Percentiles rank a stretch among this genome's conserved stretches.
phyloP scores from a whole-genome alignment of 2,888 invertebrate genomes.

The Eristalis arbustorum region DNA sequence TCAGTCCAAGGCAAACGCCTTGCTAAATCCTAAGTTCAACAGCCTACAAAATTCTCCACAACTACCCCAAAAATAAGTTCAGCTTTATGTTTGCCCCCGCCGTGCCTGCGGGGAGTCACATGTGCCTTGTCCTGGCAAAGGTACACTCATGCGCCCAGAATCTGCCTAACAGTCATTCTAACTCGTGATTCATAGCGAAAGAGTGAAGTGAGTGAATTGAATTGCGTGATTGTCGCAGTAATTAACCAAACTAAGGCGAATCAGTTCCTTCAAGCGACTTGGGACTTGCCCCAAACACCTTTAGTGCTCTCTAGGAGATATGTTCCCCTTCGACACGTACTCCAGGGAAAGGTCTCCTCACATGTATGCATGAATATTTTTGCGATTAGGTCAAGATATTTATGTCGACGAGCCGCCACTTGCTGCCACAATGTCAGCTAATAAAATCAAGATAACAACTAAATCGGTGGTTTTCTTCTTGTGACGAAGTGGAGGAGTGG shows the following conservation, averaged over 20 bases:
- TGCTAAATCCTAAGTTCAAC: constrained; percentile 14
- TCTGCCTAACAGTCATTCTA: constrained; percentile 39
- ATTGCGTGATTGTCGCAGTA: constrained; percentile 63
- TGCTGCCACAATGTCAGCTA: constrained; percentile 36
- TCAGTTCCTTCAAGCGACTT: background rate
- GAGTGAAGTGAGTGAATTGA: constrained; percentile 17
- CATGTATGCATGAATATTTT: background rate
- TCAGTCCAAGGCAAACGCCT: constrained; percentile 11
- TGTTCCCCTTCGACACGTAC: background rate
- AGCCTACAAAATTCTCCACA: background rate
- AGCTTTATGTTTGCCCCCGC: background rate
- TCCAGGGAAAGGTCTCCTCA: no score
- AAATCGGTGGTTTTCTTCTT: constrained; percentile 13
- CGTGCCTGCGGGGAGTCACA: background rate
- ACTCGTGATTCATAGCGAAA: constrained; percentile 43
- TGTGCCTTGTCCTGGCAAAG: constrained; percentile 25
- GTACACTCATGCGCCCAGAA: constrained; percentile 46
- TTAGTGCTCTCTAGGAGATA: background rate
- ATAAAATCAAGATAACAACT: constrained; percentile 48
- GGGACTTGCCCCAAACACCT: background rate
- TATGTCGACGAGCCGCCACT: constrained; percentile 17
- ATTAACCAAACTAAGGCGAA: constrained; percentile 45
- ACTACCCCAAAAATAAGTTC: background rate
- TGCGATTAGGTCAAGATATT: constrained; percentile 9
- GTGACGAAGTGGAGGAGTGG: background rate